These are phyloP conservation scores for Pampus argenteus DNA, from an alignment of 2,797 vertebrate genomes.

Conservation along the genomic window DNA sequence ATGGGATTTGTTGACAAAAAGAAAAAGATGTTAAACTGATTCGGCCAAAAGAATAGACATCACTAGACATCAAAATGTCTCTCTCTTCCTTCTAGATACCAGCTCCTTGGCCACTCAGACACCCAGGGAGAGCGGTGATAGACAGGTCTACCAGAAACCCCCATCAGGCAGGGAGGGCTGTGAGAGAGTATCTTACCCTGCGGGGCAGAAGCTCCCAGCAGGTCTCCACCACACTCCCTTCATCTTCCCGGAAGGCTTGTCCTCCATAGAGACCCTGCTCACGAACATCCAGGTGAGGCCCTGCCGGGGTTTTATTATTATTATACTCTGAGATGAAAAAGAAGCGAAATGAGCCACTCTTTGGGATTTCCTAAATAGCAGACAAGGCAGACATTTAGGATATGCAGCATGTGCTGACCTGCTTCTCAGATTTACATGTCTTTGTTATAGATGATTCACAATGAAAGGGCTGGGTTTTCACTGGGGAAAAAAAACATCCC, in stretches of 20 bases:
- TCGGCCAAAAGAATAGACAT: constrained; percentile 27
- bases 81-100: constrained; percentile 87
- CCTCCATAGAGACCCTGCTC: constrained; percentile 99
- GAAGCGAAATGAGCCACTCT: constrained; percentile 68
- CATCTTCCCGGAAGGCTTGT: constrained; percentile 98
- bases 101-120: constrained; percentile 91
- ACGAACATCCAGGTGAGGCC: constrained; percentile 98
- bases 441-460: constrained; percentile 69
- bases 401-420: constrained; percentile 74
- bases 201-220: constrained; percentile 92
- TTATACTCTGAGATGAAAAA: constrained; percentile 71
- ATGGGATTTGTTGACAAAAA: not conserved
- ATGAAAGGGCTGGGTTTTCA: constrained; percentile 59
- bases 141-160: constrained; percentile 92
- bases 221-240: constrained; percentile 94
- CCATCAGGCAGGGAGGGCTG: constrained; percentile 84
- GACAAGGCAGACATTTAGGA: constrained; percentile 71
- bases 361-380: constrained; percentile 76
- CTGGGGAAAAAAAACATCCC: constrained; percentile 8
- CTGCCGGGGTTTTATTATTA: constrained; percentile 73
- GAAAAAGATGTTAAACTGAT: constrained; percentile 23
- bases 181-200: constrained; percentile 92
- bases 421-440: constrained; percentile 75
- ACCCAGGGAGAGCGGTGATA: constrained; percentile 92
- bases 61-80: constrained; percentile 52